Conservation (phyloP, 2,888 invertebrate species). For the Cylindroiulus punctatus region DNA sequence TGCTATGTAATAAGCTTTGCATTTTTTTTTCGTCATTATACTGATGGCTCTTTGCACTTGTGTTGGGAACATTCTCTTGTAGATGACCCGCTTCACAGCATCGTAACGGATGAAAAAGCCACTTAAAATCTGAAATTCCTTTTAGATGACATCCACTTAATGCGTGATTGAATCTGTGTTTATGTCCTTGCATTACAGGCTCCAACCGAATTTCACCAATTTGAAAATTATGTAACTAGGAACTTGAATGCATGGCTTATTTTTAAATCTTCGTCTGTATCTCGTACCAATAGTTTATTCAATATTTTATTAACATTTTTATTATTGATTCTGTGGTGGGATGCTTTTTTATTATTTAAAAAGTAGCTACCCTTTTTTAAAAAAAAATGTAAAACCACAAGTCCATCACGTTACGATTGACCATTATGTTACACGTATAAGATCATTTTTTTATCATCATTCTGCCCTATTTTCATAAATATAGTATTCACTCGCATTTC, state of each 20-base stretch:
- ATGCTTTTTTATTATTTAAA: no score
- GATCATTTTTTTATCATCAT: background rate
- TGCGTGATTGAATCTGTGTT: background rate
- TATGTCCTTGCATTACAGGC: background rate
- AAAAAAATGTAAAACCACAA: no score
- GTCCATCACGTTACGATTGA: background rate
- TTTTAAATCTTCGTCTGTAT: no score
- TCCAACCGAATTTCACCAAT: background rate
- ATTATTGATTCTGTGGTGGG: no score
- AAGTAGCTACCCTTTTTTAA: no score
- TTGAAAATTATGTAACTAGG: background rate
- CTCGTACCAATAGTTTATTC: no score
- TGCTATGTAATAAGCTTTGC: background rate
- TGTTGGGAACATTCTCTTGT: background rate
- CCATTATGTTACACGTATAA: background rate
- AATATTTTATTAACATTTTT: no score
- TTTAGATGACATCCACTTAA: background rate
- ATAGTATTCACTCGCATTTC: background rate
- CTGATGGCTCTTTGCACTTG: background rate
- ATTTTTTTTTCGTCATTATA: background rate
- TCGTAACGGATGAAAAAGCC: background rate
- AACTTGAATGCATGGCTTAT: background rate
- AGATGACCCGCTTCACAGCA: background rate
- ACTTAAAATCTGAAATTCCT: conserved; percentile 8
- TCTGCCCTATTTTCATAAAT: conserved; percentile 35